phyloP scores from a whole-genome alignment of 2,113 vertebrate genomes.

The Lophochroa leadbeateri region DNA sequence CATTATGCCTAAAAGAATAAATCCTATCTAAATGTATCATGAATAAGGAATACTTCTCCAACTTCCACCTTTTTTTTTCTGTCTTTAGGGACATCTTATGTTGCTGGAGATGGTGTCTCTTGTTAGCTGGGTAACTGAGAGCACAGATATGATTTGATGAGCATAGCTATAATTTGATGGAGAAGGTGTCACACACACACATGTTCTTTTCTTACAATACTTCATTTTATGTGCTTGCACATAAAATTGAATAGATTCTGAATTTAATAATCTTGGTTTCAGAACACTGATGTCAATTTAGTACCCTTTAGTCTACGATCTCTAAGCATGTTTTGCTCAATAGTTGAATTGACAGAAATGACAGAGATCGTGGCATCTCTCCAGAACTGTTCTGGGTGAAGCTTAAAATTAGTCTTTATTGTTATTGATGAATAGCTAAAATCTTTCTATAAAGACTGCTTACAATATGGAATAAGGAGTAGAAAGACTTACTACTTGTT shows the following conservation, averaged over 20 bases:
- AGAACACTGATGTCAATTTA: not conserved
- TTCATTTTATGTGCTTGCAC: not conserved
- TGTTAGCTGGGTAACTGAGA: not conserved
- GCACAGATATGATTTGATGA: not conserved
- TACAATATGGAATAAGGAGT: not conserved
- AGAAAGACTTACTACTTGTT: not conserved
- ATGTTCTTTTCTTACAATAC: not conserved
- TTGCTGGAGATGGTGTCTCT: not conserved
- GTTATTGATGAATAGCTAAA: not conserved
- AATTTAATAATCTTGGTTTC: not conserved
- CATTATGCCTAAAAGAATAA: not conserved
- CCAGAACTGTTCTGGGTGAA: not conserved
- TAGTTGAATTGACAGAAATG: not conserved
- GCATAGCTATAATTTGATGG: not conserved
- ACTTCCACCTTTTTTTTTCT: not conserved
- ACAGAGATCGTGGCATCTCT: not conserved
- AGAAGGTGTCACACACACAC: not conserved
- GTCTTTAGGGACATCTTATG: not conserved
- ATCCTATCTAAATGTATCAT: not conserved
- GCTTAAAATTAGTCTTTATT: not conserved
- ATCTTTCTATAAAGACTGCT: not conserved
- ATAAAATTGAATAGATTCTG: not conserved
- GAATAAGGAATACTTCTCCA: not conserved
- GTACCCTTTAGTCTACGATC: accelerated
- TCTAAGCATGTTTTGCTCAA: not conserved